Evolutionary conservation across 2,113 vertebrate species (phyloP).

Genomic region (Pipa parva): DNA sequence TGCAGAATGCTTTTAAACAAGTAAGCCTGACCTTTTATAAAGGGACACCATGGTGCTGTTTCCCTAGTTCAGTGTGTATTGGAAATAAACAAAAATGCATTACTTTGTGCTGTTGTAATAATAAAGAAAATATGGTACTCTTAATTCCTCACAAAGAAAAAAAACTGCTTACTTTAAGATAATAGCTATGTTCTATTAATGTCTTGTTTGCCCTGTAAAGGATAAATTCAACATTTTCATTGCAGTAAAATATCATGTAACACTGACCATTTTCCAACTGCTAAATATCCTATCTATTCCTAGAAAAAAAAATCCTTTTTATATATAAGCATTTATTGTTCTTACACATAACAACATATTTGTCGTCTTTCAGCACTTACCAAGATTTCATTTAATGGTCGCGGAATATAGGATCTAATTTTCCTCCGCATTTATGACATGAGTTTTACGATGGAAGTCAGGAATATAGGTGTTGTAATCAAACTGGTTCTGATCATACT

Average conservation of each 20-base stretch:
- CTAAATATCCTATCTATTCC: no score
- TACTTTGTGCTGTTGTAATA: background rate
- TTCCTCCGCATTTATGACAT: background rate
- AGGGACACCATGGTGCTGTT: background rate
- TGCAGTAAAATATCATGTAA: background rate
- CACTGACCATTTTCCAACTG: background rate
- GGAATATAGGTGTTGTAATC: background rate
- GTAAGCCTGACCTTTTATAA: background rate
- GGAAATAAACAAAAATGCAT: background rate
- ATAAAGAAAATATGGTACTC: background rate
- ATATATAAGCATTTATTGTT: background rate
- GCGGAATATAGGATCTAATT: background rate
- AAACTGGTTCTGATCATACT: background rate
- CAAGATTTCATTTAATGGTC: background rate
- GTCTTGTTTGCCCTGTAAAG: background rate
- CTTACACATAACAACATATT: background rate
- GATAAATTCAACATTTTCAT: background rate
- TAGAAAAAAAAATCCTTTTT: no score
- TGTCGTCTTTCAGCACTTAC: background rate
- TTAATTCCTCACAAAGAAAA: background rate
- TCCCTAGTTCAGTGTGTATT: background rate
- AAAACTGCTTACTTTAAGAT: background rate
- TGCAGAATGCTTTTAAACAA: background rate
- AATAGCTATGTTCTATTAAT: background rate
- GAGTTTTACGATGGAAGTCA: background rate